Evolutionary conservation across 2,113 vertebrate species (phyloP).

Genomic region (Scopus umbretta): DNA sequence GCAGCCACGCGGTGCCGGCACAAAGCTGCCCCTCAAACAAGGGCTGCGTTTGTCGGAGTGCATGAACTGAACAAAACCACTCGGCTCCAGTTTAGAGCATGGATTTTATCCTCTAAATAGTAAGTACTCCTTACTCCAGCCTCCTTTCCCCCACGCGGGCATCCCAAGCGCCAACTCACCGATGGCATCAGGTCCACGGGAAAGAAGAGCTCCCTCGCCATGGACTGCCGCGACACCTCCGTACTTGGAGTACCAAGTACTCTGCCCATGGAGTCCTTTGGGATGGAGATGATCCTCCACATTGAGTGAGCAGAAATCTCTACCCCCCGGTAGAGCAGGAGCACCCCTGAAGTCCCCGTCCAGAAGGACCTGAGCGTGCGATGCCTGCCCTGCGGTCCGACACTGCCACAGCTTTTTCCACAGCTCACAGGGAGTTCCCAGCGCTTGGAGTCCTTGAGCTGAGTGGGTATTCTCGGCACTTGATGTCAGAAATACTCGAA

Average conservation of each 20-base stretch:
- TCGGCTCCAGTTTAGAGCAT: background rate
- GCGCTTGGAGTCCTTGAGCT: background rate
- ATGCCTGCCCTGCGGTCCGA: background rate
- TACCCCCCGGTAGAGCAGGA: accelerated
- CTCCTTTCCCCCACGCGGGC: background rate
- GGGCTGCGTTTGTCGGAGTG: background rate
- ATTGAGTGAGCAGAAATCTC: accelerated
- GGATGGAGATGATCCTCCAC: background rate
- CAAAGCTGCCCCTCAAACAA: background rate
- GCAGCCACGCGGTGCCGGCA: background rate
- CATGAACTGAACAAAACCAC: background rate
- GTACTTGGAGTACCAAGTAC: too few species aligned
- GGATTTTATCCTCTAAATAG: background rate
- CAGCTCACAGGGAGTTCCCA: accelerated
- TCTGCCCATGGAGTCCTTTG: accelerated
- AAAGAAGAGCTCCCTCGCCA: background rate
- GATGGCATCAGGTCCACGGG: accelerated
- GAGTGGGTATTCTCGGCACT: too few species aligned
- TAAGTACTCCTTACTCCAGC: background rate
- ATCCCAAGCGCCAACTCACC: background rate
- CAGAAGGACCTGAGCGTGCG: accelerated
- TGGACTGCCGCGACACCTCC: accelerated
- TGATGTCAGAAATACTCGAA: background rate
- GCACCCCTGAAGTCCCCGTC: background rate
- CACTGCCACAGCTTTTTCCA: background rate